phyloP scores from a whole-genome alignment of 2,797 vertebrate species.

The Austrolebias charrua region DNA sequence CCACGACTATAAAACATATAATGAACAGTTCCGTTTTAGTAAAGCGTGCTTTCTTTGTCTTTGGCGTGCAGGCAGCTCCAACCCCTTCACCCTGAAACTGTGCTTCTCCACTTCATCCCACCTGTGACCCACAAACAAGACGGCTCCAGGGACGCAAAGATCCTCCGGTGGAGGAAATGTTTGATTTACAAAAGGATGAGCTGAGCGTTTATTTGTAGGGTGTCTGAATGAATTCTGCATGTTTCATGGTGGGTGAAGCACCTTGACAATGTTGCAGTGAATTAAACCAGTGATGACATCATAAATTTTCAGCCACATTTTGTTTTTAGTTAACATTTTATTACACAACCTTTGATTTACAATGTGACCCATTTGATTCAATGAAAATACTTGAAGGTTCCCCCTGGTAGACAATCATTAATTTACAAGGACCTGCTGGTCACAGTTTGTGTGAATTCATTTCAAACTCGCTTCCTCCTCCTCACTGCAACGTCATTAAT shows the following conservation, averaged over 20 bases:
- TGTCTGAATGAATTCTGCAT: constrained; percentile 4
- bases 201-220: not conserved
- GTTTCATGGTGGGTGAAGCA: not conserved
- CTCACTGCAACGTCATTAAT: too few species aligned
- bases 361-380: not conserved
- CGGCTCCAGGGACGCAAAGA: too few species aligned
- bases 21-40: not conserved
- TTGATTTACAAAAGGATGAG: not conserved
- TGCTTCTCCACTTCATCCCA: constrained; percentile 88
- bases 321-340: not conserved
- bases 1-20: not conserved
- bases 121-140: constrained; percentile 76
- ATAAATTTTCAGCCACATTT: too few species aligned
- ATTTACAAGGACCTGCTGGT: too few species aligned
- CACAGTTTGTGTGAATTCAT: too few species aligned
- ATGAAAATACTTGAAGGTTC: not conserved
- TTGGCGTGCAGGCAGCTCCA: constrained; percentile 62
- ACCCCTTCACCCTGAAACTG: constrained; percentile 88
- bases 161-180: not conserved
- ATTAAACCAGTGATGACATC: not conserved
- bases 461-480: too few species aligned
- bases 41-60: not conserved
- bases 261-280: not conserved
- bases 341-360: not conserved
- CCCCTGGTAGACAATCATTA: too few species aligned